Evolutionary conservation across 2,888 invertebrate genomes (phyloP).

Genomic region (Parthenolecanium corni): DNA sequence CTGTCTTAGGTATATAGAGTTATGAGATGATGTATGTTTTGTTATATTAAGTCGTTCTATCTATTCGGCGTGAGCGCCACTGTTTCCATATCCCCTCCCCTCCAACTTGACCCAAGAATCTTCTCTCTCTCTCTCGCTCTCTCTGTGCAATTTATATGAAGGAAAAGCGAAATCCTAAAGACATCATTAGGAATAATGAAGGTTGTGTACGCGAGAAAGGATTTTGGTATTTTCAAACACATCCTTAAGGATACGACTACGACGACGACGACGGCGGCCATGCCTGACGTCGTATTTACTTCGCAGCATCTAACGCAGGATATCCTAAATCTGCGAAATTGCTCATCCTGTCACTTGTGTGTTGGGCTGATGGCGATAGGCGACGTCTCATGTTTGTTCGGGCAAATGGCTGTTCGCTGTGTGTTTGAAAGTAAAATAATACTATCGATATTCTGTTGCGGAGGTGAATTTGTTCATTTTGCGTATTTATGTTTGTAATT

Average conservation of each 20-base stretch:
- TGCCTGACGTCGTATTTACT: too few species aligned
- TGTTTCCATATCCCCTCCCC: too few species aligned
- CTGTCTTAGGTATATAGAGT: constrained; percentile 24
- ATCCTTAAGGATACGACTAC: too few species aligned
- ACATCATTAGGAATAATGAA: constrained; percentile 28
- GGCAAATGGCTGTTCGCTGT: constrained; percentile 3
- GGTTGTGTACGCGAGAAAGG: constrained; percentile 16
- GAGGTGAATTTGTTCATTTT: constrained; percentile 13
- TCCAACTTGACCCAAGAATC: too few species aligned
- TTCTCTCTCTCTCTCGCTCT: not conserved
- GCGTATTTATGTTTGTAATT: constrained; percentile 14
- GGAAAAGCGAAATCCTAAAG: constrained; percentile 24
- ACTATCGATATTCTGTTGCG: constrained; percentile 27
- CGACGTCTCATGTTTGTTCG: too few species aligned
- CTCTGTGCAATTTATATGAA: not conserved
- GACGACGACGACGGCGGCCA: too few species aligned
- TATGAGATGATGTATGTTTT: constrained; percentile 23
- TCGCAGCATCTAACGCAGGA: constrained; percentile 17
- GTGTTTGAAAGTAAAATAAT: constrained; percentile 12
- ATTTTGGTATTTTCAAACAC: not conserved
- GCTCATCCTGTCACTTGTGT: constrained; percentile 8
- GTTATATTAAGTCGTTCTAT: constrained; percentile 28
- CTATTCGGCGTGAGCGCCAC: constrained; percentile 1
- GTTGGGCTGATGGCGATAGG: too few species aligned
- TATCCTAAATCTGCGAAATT: constrained; percentile 21